Percentiles rank a stretch among this genome's conserved stretches.
phyloP scores from a whole-genome alignment of 2,797 vertebrate genomes.

The Chelidonichthys spinosus region DNA sequence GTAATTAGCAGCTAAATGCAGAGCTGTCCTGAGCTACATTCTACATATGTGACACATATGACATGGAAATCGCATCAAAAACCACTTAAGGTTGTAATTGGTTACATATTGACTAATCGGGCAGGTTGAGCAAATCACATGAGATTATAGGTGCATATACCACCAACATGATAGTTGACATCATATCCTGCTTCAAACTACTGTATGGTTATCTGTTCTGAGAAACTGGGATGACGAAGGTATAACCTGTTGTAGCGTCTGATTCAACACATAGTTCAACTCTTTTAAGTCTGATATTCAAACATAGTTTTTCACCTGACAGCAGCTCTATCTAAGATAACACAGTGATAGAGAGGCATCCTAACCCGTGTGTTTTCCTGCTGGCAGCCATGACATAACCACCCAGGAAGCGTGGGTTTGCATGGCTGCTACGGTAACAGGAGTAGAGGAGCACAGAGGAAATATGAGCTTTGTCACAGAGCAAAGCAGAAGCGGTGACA shows the following conservation, averaged over 20 bases:
- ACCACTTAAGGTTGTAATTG: slow-evolving; percentile 18
- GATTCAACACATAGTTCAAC: not conserved
- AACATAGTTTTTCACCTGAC: slow-evolving; percentile 18
- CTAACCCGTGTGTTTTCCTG: slow-evolving; percentile 46
- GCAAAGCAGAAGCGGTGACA: slow-evolving; percentile 45
- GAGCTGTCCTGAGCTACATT: slow-evolving; percentile 25
- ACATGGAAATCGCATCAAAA: slow-evolving; percentile 21
- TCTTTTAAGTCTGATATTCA: slow-evolving; percentile 20
- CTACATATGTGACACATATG: slow-evolving; percentile 14
- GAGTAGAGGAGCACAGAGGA: slow-evolving; percentile 70
- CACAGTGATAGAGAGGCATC: slow-evolving; percentile 22
- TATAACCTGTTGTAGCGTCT: not conserved
- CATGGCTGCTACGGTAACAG: slow-evolving; percentile 77
- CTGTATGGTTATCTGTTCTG: not conserved
- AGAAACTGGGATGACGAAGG: not conserved
- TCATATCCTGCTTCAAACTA: not conserved
- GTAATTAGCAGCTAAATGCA: slow-evolving; percentile 31
- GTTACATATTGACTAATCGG: not conserved
- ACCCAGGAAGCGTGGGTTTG: slow-evolving; percentile 66
- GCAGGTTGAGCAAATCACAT: slow-evolving; percentile 19
- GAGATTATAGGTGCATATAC: not conserved
- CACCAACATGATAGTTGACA: not conserved
- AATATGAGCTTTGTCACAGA: slow-evolving; percentile 73
- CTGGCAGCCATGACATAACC: slow-evolving; percentile 67
- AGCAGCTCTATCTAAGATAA: slow-evolving; percentile 14